Evolutionary conservation across 1,140 invertebrate species (phyloP).

Genomic region (Schlechtendalia chinensis): DNA sequence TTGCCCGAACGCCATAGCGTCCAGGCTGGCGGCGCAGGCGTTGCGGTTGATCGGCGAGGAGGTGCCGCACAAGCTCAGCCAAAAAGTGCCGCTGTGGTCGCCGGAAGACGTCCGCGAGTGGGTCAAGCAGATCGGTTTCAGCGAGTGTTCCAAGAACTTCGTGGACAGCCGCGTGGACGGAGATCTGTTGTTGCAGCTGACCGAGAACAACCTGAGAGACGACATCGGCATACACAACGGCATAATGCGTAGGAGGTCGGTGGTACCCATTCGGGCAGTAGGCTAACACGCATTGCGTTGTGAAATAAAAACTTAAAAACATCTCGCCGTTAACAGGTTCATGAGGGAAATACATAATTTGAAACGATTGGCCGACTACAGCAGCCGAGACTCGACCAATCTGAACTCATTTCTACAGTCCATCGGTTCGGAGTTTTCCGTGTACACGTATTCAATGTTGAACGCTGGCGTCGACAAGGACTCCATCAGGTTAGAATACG

Average conservation of each 20-base stretch:
- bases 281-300: no score
- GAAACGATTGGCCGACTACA: slow-evolving; percentile 97
- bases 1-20: slow-evolving; percentile 95
- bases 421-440: slow-evolving; percentile 87
- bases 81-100: slow-evolving; percentile 97
- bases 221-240: slow-evolving; percentile 94
- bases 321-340: slow-evolving; percentile 66
- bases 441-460: slow-evolving; percentile 96
- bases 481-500: slow-evolving; percentile 61
- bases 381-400: slow-evolving; percentile 86
- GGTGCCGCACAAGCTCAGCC: slow-evolving; percentile 94
- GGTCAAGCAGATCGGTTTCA: slow-evolving; percentile 96
- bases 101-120: slow-evolving; percentile 94
- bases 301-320: no score
- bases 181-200: slow-evolving; percentile 91
- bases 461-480: slow-evolving; percentile 91
- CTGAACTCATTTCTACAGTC: slow-evolving; percentile 86
- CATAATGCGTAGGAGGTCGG: slow-evolving; percentile 80
- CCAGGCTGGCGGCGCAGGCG: slow-evolving; percentile 95
- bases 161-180: slow-evolving; percentile 92
- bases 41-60: slow-evolving; percentile 93
- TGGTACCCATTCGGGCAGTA: neutral
- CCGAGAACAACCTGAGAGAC: slow-evolving; percentile 84
- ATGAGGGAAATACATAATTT: slow-evolving; percentile 89
- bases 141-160: slow-evolving; percentile 78